Evolutionary conservation across 2,888 invertebrate genomes (phyloP).

Genomic region (Aleiodes alternator): DNA sequence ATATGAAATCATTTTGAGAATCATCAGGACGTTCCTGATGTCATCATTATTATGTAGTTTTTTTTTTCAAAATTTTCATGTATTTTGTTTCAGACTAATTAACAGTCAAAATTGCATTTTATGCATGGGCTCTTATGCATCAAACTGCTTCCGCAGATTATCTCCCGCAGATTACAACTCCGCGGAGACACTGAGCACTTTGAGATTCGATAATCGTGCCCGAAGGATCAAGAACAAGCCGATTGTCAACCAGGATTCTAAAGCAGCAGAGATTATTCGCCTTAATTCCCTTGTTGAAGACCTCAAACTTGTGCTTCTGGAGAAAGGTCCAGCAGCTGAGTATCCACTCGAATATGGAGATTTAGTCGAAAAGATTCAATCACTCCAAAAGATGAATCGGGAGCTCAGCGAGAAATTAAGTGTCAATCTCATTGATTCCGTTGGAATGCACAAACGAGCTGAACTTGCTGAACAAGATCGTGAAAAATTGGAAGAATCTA

Average conservation of each 20-base stretch:
- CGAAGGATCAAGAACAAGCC: slow-evolving; percentile 93
- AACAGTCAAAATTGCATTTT: too few relatives aligned
- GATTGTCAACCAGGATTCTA: slow-evolving; percentile 89
- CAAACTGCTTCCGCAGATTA: too few relatives aligned
- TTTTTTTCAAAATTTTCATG: too few relatives aligned
- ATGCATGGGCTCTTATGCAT: too few relatives aligned
- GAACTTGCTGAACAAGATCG: slow-evolving; percentile 83
- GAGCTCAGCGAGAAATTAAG: slow-evolving; percentile 83
- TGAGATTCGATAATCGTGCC: slow-evolving; percentile 92
- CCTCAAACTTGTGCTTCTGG: slow-evolving; percentile 81
- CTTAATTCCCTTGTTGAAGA: slow-evolving; percentile 86
- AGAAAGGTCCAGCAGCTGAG: slow-evolving; percentile 70
- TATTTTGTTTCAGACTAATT: too few relatives aligned
- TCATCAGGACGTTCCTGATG: too few relatives aligned
- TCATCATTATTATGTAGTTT: too few relatives aligned
- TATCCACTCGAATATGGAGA: slow-evolving; percentile 76
- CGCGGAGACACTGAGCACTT: slow-evolving; percentile 92
- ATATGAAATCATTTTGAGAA: too few relatives aligned
- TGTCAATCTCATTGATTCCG: slow-evolving; percentile 81
- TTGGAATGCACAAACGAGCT: slow-evolving; percentile 83
- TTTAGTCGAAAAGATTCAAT: slow-evolving; percentile 78
- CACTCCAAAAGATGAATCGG: slow-evolving; percentile 80
- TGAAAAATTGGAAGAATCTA: slow-evolving; percentile 79
- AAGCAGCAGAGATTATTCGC: slow-evolving; percentile 85
- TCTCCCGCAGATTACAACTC: slow-evolving; percentile 93